Conservation (phyloP, 2,888 invertebrate species). For the Melanostoma scalare region DNA sequence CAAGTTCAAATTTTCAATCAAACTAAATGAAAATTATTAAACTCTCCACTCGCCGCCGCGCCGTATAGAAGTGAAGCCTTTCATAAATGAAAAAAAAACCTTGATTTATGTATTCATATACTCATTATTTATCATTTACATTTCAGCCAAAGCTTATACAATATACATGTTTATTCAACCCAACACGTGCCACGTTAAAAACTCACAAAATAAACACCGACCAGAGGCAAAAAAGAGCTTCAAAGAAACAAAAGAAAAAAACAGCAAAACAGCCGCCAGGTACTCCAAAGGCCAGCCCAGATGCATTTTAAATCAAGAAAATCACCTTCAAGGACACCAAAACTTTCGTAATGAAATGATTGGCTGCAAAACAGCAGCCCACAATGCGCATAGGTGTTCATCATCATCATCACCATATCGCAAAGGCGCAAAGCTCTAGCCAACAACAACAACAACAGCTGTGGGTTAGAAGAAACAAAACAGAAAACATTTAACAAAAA, state of each 20-base stretch:
- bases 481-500: conserved; percentile 48
- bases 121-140: too few species aligned
- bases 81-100: too few species aligned
- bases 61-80: too few species aligned
- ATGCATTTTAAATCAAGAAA: conserved; percentile 74
- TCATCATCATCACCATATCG: conserved; percentile 64
- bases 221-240: neutral
- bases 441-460: conserved; percentile 53
- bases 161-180: too few species aligned
- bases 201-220: neutral
- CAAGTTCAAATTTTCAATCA: too few species aligned
- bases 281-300: conserved; percentile 73
- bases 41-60: too few species aligned
- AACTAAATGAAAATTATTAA: too few species aligned
- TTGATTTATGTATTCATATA: too few species aligned
- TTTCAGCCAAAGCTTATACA: too few species aligned
- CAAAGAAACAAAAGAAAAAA: neutral
- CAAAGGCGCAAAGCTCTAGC: conserved; percentile 39
- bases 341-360: conserved; percentile 74
- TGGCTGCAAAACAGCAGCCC: conserved; percentile 73
- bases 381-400: conserved; percentile 73
- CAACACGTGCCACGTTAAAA: too few species aligned
- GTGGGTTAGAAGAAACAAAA: conserved; percentile 64
- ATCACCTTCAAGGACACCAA: conserved; percentile 74
- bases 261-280: conserved; percentile 18